A percentile compares a stretch with the other conserved stretches of the same genome.
Conservation (phyloP, 2,888 invertebrate species). For the Tubulanus polymorphus region DNA sequence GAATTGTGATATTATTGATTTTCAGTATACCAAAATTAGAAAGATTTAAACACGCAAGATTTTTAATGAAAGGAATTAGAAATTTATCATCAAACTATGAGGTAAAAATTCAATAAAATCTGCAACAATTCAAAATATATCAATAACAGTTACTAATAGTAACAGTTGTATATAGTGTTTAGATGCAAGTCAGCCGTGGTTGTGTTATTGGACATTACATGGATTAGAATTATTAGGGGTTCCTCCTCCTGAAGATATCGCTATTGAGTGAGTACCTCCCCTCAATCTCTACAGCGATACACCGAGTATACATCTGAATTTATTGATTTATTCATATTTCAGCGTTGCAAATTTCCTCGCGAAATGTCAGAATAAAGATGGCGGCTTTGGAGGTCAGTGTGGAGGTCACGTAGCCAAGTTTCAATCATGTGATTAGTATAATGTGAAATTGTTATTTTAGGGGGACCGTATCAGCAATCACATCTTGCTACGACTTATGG, state of each 20-base stretch:
- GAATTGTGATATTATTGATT: not conserved
- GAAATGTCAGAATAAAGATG: constrained; percentile 72
- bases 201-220: constrained; percentile 95
- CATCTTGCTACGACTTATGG: constrained; percentile 98
- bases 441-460: constrained; percentile 59
- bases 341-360: constrained; percentile 44
- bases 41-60: constrained; percentile 53
- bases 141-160: not conserved
- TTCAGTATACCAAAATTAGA: constrained; percentile 58
- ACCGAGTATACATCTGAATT: too few relatives aligned
- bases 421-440: not conserved
- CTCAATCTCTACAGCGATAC: too few relatives aligned
- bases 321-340: too few relatives aligned
- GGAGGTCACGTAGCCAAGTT: not conserved
- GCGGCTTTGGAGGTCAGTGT: constrained; percentile 74
- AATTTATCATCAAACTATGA: constrained; percentile 69
- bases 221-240: constrained; percentile 74
- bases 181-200: constrained; percentile 94
- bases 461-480: constrained; percentile 87
- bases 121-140: too few relatives aligned
- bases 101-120: constrained; percentile 51
- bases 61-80: constrained; percentile 65
- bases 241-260: constrained; percentile 58
- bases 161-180: constrained; percentile 54
- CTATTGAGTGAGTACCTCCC: constrained; percentile 45